Conservation (phyloP, 2,797 vertebrate genomes). For the Diceros bicornis region DNA sequence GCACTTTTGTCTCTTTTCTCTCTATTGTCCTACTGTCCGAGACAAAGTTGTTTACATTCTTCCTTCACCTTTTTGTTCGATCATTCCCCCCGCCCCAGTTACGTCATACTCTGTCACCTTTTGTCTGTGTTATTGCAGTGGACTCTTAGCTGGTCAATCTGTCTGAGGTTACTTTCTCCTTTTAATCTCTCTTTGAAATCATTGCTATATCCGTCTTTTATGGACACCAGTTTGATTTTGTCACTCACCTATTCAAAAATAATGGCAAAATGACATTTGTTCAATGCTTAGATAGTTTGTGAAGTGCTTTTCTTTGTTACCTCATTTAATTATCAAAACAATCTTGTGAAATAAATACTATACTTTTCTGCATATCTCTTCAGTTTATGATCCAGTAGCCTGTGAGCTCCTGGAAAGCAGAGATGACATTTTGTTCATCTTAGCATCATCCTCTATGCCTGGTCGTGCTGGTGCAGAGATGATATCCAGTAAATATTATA, state of each 20-base stretch:
- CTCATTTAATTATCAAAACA: neutral
- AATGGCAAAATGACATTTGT: neutral
- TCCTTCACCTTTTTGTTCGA: neutral
- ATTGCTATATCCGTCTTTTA: neutral
- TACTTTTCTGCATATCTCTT: neutral
- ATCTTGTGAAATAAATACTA: neutral
- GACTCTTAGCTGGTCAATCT: neutral
- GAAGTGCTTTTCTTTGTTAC: neutral
- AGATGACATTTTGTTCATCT: neutral
- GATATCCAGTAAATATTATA: neutral
- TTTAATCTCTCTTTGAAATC: neutral
- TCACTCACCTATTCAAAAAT: constrained; percentile 24
- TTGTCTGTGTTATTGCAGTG: neutral
- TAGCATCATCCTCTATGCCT: no score
- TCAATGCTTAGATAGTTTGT: neutral
- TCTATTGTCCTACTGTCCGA: neutral
- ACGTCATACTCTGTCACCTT: neutral
- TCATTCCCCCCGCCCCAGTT: neutral
- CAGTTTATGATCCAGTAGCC: no score
- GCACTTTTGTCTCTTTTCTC: neutral
- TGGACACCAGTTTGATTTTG: neutral
- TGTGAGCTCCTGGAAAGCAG: neutral
- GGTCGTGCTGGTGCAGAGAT: neutral
- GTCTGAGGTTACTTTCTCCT: neutral
- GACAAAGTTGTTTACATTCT: neutral